phyloP scores from a whole-genome alignment of 2,888 invertebrate genomes.

The Agrochola lychnidis region DNA sequence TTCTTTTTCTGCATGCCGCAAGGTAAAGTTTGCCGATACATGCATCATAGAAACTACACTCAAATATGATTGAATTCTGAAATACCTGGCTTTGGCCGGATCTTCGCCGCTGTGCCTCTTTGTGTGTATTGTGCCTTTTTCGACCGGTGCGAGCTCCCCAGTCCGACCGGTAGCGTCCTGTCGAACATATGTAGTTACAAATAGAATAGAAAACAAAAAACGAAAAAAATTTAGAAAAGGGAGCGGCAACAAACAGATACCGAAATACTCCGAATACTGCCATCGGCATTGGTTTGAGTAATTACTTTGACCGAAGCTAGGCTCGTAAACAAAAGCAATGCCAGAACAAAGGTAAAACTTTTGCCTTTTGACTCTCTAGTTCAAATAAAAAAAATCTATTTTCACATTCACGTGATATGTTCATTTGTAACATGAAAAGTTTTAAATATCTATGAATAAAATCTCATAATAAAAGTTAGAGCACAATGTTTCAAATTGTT shows the following conservation, averaged over 20 bases:
- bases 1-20: background rate
- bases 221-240: background rate
- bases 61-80: background rate
- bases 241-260: background rate
- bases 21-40: background rate
- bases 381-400: background rate
- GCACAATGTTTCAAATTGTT: background rate
- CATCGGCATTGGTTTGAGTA: background rate
- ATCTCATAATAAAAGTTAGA: background rate
- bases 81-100: constrained; percentile 94
- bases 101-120: constrained; percentile 98
- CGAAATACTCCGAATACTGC: background rate
- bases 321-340: background rate
- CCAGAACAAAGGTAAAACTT: background rate
- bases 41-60: background rate
- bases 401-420: background rate
- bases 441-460: background rate
- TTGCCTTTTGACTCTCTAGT: background rate
- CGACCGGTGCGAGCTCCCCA: constrained; percentile 93
- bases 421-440: background rate
- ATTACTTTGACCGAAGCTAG: background rate
- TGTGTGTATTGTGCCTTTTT: constrained; percentile 99
- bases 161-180: constrained; percentile 86
- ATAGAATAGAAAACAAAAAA: background rate
- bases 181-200: constrained; percentile 71